Evolutionary conservation across 2,113 vertebrate genomes (phyloP).

Genomic region (Ovibos moschatus): DNA sequence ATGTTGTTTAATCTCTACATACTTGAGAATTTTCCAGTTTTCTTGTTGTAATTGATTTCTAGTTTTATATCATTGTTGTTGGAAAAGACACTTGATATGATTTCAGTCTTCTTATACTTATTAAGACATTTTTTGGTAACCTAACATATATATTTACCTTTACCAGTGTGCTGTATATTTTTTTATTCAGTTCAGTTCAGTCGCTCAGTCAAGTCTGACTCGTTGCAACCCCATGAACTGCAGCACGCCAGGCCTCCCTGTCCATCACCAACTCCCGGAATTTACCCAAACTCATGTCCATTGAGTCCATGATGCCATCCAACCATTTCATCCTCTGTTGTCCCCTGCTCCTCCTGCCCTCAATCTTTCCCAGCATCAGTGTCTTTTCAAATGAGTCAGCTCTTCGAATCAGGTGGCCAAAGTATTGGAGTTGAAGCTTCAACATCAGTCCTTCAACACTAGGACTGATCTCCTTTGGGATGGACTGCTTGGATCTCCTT

Average conservation of each 20-base stretch:
- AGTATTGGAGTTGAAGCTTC: no score
- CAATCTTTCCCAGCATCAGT: no score
- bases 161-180: neutral
- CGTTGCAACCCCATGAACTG: neutral
- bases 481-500: neutral
- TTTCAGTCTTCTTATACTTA: neutral
- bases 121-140: neutral
- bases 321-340: neutral
- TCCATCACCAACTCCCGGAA: neutral
- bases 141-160: neutral
- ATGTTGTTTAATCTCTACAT: neutral
- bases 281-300: neutral
- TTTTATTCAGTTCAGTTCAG: neutral
- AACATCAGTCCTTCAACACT: neutral
- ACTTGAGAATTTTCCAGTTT: neutral
- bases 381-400: no score
- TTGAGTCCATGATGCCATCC: neutral
- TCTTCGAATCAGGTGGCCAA: no score
- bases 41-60: neutral
- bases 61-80: neutral
- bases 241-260: neutral
- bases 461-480: neutral
- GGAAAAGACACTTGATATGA: neutral
- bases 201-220: neutral
- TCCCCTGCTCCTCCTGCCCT: neutral